Evolutionary conservation across 2,888 invertebrate genomes (phyloP), one percentile per base, ranked within the genome.

Genomic region (Drosophila koepferae): DNA sequence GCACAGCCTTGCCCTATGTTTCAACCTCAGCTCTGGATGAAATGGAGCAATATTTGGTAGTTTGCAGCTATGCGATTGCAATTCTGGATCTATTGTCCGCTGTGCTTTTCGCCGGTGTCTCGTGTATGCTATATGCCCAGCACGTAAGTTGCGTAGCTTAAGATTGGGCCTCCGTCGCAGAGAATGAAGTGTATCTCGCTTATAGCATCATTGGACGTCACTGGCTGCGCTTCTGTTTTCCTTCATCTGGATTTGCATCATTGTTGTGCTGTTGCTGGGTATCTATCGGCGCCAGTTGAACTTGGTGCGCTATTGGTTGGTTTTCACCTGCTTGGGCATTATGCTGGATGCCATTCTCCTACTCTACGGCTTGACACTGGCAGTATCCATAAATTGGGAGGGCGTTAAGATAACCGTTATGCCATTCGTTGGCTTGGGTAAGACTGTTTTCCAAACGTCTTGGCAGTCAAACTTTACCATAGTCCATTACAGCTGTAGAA

Each of bases 11-110:
- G 69, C 46, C 63, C 28, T 48, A 34, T 16, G 44, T 38, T 72
- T 64, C 48, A 55, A 68, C 67, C 56, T 59, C 31, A 64, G 46
- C 63, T 63, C 51, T 63, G 55, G 40, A 23, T 63, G 71, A 67
- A 69, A 78, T 68, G 67, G 73, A 49, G 31, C 6, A 18, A 63
- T 86, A 90, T 72, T 86, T 86, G 73, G 81, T 90, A 58, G 56
- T 67, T 54, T 90, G 90, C 66, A 84, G 90, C 74, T 87, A 87
- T 72, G 71, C 65, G 51, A 89, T 87, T 66, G 86, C 81, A n/a
- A 6, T 74, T 20, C 59, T 90, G 63, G 86, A 87, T 70, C 62
- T 87, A 46, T 31, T 83, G 12, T 90, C 90, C 16, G 81, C 82
- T 9, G 4, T 86, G 59, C 80, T 90, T 31, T 87, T 82, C 62